A percentile compares a stretch with the other conserved stretches of the same genome.
phyloP scores from a whole-genome alignment of 2,888 invertebrate species.

The Rhorus exstirpatorius region DNA sequence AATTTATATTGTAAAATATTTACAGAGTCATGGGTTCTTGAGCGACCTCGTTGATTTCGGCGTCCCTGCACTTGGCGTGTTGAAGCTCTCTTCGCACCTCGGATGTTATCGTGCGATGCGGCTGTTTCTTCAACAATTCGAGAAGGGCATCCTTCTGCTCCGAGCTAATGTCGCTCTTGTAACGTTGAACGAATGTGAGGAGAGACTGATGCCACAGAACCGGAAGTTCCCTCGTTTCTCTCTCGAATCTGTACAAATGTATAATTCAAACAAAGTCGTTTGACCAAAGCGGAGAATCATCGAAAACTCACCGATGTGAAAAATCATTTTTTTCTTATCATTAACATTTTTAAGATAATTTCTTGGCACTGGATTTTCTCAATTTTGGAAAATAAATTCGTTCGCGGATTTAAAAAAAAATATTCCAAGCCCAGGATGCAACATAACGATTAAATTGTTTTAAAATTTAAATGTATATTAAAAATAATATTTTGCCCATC shows the following conservation, averaged over 20 bases:
- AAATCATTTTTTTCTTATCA: neutral
- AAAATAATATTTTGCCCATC: neutral
- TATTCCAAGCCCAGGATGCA: neutral
- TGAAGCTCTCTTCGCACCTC: slow-evolving; percentile 96
- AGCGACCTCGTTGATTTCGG: slow-evolving; percentile 86
- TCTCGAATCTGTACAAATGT: slow-evolving; percentile 90
- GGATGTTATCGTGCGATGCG: slow-evolving; percentile 91
- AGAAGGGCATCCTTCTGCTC: slow-evolving; percentile 96
- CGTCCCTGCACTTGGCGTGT: slow-evolving; percentile 93
- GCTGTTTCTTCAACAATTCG: slow-evolving; percentile 92
- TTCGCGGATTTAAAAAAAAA: neutral
- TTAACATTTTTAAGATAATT: neutral
- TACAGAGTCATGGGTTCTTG: slow-evolving; percentile 76
- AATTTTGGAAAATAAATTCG: neutral
- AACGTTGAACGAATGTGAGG: slow-evolving; percentile 97
- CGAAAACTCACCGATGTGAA: neutral
- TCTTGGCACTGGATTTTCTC: neutral
- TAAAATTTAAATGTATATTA: neutral
- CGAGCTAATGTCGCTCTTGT: slow-evolving; percentile 97
- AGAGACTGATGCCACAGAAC: slow-evolving; percentile 99
- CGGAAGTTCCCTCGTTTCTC: slow-evolving; percentile 94
- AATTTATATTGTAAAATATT: slow-evolving; percentile 48
- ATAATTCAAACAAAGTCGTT: slow-evolving; percentile 8
- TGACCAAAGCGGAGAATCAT: neutral
- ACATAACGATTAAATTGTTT: neutral